These are phyloP conservation scores for Sebastes oblongus DNA, from an alignment of 2,797 vertebrate genomes.

Conservation along the genomic window DNA sequence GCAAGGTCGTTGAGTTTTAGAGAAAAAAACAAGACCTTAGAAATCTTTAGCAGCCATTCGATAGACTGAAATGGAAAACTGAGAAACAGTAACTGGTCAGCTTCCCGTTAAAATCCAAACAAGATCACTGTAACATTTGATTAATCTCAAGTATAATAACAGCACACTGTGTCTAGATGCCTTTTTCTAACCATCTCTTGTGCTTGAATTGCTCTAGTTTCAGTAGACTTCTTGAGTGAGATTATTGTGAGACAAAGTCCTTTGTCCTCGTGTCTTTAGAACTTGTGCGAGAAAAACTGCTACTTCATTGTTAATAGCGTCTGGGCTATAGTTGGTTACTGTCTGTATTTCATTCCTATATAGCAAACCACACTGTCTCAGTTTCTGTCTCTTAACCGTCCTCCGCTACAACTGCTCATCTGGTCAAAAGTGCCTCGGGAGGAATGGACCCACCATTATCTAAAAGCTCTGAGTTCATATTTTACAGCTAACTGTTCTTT, in stretches of 20 bases:
- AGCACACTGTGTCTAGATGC: not conserved
- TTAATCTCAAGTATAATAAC: not conserved
- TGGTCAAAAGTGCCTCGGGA: not conserved
- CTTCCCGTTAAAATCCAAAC: not conserved
- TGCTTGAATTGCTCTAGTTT: not conserved
- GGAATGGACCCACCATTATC: slow-evolving; percentile 10
- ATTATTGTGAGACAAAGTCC: not conserved
- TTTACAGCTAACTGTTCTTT: slow-evolving; percentile 6
- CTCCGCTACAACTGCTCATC: not conserved
- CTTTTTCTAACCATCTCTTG: not conserved
- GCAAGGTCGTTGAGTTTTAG: not conserved
- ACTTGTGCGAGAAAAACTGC: not conserved
- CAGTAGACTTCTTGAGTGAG: not conserved
- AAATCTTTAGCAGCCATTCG: not conserved
- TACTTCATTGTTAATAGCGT: not conserved
- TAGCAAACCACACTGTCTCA: not conserved
- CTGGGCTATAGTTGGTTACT: not conserved
- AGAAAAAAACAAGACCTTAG: not conserved
- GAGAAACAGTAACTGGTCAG: not conserved
- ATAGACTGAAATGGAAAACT: not conserved
- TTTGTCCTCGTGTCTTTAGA: too few species aligned
- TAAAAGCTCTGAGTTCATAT: slow-evolving; percentile 5
- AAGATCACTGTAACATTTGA: not conserved
- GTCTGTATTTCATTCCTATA: not conserved
- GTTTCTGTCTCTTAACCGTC: not conserved